Evolutionary conservation across 37 sponge, comb jelly and placozoan genomes (phyloP).

Genomic region (Halichondria panicea): DNA sequence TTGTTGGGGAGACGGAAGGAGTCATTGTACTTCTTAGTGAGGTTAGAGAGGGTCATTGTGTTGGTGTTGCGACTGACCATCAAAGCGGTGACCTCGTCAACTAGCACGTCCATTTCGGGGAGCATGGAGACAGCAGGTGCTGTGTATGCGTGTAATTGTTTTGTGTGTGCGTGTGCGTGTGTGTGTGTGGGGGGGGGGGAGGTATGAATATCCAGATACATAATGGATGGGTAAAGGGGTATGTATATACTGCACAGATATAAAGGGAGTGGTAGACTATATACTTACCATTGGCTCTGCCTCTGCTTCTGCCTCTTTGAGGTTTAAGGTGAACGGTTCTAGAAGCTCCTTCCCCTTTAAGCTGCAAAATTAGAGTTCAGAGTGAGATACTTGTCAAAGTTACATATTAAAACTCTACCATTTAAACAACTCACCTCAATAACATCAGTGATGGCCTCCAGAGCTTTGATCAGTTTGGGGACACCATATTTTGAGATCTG

Average conservation of each 20-base stretch:
- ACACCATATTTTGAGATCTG: slow-evolving; percentile 30
- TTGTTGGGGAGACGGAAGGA: slow-evolving; percentile 4
- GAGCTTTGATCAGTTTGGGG: slow-evolving; percentile 38
- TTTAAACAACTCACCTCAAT: slow-evolving; percentile 33
- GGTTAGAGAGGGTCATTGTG: slow-evolving; percentile 9
- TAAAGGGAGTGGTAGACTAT: too few relatives aligned
- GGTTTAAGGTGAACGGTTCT: not conserved
- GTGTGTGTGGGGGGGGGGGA: not conserved
- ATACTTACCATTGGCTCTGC: too few relatives aligned
- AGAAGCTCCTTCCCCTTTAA: slow-evolving; percentile 25
- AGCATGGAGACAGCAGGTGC: not conserved
- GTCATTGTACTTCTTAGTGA: slow-evolving; percentile 40
- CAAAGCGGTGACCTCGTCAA: slow-evolving; percentile 40
- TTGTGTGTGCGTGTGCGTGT: too few relatives aligned
- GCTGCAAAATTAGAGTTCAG: not conserved
- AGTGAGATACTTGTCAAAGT: not conserved
- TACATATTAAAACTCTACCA: not conserved
- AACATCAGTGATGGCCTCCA: slow-evolving; percentile 58
- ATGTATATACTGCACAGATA: not conserved
- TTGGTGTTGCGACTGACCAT: slow-evolving; percentile 3
- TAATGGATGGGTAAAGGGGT: not conserved
- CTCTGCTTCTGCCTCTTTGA: too few relatives aligned
- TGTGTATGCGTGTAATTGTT: not conserved
- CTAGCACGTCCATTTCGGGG: slow-evolving; percentile 8
- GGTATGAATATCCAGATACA: not conserved